phyloP scores from a whole-genome alignment of 2,888 invertebrate genomes.

The Belgica antarctica region DNA sequence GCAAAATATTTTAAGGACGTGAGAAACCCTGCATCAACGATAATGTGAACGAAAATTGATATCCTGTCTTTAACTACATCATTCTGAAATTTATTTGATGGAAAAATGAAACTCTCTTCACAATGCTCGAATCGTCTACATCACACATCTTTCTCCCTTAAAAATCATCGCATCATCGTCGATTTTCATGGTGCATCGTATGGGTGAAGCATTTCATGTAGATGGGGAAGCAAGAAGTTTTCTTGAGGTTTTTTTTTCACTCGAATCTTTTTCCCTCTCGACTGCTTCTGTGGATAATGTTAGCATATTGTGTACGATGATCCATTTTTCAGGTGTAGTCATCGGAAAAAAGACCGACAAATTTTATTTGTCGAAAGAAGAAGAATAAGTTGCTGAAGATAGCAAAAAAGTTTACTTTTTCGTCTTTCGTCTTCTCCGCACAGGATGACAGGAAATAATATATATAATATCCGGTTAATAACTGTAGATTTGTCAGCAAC shows the following conservation, averaged over 20 bases:
- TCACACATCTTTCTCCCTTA: constrained; percentile 12
- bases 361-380: constrained; percentile 15
- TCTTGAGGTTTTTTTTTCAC: not conserved
- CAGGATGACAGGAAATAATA: constrained; percentile 39
- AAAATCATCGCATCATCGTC: constrained; percentile 11
- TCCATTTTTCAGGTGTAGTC: constrained; percentile 25
- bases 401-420: constrained; percentile 16
- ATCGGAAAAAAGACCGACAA: constrained; percentile 31
- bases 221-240: constrained; percentile 14
- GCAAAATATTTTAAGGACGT: not conserved
- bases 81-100: constrained; percentile 42
- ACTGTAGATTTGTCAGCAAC: constrained; percentile 16
- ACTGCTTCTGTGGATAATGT: constrained; percentile 13
- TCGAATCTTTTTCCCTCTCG: not conserved
- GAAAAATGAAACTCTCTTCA: constrained; percentile 37
- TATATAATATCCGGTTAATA: constrained; percentile 41
- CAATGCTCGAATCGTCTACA: not conserved
- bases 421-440: not conserved
- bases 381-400: constrained; percentile 19
- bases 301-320: constrained; percentile 13
- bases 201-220: not conserved
- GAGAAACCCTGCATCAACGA: constrained; percentile 15
- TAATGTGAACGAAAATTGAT: constrained; percentile 38
- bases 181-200: constrained; percentile 5
- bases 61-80: constrained; percentile 32